Evolutionary conservation across 2,888 invertebrate species (phyloP).

Genomic region (Drosophila tanythrix): DNA sequence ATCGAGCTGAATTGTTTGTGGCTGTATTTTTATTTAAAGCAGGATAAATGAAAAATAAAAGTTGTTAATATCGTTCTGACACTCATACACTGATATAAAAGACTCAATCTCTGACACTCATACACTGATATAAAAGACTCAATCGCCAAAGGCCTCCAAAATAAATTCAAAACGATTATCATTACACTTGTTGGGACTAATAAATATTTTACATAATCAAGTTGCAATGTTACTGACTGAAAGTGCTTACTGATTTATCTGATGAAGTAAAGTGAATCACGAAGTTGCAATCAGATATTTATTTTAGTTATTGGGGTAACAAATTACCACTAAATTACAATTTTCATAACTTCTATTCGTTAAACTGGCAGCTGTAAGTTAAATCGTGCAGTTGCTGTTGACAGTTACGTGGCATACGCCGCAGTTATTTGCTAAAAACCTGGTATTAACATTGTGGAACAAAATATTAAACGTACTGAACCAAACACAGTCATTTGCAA

Average conservation of each 20-base stretch:
- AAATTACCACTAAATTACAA: slow-evolving; percentile 38
- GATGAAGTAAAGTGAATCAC: neutral
- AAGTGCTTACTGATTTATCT: neutral
- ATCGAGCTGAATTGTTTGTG: neutral
- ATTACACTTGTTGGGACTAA: neutral
- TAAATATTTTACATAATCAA: neutral
- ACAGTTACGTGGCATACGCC: neutral
- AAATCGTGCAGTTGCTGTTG: slow-evolving; percentile 4
- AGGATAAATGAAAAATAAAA: neutral
- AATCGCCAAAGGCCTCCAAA: neutral
- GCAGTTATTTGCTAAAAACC: neutral
- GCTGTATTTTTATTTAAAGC: neutral
- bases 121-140: neutral
- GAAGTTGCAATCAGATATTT: neutral
- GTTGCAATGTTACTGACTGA: neutral
- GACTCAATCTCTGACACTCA: neutral
- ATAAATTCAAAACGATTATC: neutral
- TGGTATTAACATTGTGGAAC: neutral
- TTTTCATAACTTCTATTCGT: slow-evolving; percentile 9
- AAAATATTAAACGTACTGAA: neutral
- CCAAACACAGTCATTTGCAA: neutral
- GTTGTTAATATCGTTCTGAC: neutral
- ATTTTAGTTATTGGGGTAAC: slow-evolving; percentile 8
- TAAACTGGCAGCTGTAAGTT: neutral
- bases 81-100: neutral